Evolutionary conservation across 1,140 invertebrate species (phyloP).

Genomic region (Drosophila nebulosa): DNA sequence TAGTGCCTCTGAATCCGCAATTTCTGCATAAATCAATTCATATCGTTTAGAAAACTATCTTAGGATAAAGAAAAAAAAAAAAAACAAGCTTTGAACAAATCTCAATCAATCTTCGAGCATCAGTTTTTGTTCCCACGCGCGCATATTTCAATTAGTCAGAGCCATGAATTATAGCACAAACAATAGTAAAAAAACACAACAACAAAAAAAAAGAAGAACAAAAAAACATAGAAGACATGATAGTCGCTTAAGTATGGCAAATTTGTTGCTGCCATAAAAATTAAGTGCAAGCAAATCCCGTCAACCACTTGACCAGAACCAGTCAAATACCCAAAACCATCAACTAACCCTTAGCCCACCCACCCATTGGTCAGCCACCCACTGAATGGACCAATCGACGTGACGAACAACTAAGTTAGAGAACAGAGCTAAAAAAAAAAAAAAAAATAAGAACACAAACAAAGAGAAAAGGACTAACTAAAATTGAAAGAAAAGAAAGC

Average conservation of each 20-base stretch:
- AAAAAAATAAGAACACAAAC: too few species aligned
- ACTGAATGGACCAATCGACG: slow-evolving; percentile 61
- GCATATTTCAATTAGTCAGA: slow-evolving; percentile 54
- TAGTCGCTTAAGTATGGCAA: slow-evolving; percentile 2
- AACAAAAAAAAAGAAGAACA: background rate
- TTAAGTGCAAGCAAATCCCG: slow-evolving; percentile 37
- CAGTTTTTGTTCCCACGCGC: slow-evolving; percentile 16
- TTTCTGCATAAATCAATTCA: too few species aligned
- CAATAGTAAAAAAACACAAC: slow-evolving; percentile 13
- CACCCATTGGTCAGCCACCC: background rate
- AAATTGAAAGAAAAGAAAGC: slow-evolving; percentile 22
- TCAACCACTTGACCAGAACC: slow-evolving; percentile 1
- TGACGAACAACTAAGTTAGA: slow-evolving; percentile 63
- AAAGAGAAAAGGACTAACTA: slow-evolving; percentile 1
- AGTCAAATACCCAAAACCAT: slow-evolving; percentile 5
- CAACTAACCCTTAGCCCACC: background rate
- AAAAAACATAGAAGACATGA: background rate
- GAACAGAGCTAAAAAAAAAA: slow-evolving; percentile 44
- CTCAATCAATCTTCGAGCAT: slow-evolving; percentile 40
- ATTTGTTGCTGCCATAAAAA: slow-evolving; percentile 20
- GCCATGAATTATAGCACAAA: slow-evolving; percentile 56
- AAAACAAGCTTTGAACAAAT: background rate
- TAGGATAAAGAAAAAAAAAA: background rate
- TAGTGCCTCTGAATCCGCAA: too few species aligned
- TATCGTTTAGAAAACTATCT: background rate